Percentiles rank a stretch among this genome's conserved stretches.
Conservation (phyloP, 2,888 invertebrate genomes). For the Galerucella pusilla region DNA sequence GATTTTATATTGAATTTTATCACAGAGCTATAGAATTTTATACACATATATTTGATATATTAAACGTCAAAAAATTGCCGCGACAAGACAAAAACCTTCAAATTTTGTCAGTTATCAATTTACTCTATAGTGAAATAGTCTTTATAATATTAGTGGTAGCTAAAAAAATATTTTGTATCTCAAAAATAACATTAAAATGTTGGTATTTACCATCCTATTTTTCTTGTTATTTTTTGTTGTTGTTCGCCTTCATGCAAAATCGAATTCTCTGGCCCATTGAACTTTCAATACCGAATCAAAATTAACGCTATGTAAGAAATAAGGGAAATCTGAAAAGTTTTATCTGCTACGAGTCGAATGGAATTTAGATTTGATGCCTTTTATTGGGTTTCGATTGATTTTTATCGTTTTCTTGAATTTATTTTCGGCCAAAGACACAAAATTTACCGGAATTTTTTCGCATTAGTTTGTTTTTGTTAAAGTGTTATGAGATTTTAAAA, state of each 20-base stretch:
- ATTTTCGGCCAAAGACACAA: slow-evolving; percentile 20
- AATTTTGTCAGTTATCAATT: too few species aligned
- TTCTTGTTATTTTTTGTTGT: slow-evolving; percentile 41
- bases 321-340: slow-evolving; percentile 41
- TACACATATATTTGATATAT: too few species aligned
- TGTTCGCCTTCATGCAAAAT: slow-evolving; percentile 46
- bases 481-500: slow-evolving; percentile 18
- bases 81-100: too few species aligned
- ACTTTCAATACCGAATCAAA: slow-evolving; percentile 35
- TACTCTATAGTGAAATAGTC: too few species aligned
- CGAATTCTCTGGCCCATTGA: slow-evolving; percentile 39
- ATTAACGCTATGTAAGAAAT: slow-evolving; percentile 46
- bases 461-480: slow-evolving; percentile 17
- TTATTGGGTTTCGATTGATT: slow-evolving; percentile 43
- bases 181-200: too few species aligned
- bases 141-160: too few species aligned
- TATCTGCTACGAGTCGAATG: slow-evolving; percentile 36
- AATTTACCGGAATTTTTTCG: slow-evolving; percentile 4
- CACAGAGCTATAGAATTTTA: too few species aligned
- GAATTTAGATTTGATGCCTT: slow-evolving; percentile 41
- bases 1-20: too few species aligned
- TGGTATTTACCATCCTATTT: slow-evolving; percentile 20
- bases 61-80: too few species aligned
- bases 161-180: too few species aligned
- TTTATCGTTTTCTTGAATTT: slow-evolving; percentile 41